A percentile compares a stretch with the other conserved stretches of the same genome.
Conservation (phyloP, 2,113 vertebrate genomes). For the Nesospiza acunhae region DNA sequence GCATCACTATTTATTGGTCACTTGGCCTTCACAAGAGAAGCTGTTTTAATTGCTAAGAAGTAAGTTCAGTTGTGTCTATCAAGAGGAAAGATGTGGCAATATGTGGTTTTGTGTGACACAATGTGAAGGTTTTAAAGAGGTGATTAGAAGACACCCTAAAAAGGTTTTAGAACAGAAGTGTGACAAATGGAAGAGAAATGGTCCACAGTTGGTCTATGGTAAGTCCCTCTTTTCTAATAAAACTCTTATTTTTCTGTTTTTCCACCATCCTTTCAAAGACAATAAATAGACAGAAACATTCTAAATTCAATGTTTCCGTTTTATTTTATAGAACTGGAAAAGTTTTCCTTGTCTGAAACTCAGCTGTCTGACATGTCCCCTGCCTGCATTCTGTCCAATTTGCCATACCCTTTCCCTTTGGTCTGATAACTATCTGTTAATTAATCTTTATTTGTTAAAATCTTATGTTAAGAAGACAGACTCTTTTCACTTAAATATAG, state of each 20-base stretch:
- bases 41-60: background rate
- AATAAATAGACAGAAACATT: background rate
- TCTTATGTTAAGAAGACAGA: background rate
- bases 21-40: background rate
- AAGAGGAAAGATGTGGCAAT: background rate
- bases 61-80: background rate
- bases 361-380: accelerated
- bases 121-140: background rate
- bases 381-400: background rate
- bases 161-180: background rate
- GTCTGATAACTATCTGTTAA: background rate
- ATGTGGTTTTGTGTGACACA: background rate
- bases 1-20: background rate
- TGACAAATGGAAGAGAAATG: background rate
- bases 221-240: background rate
- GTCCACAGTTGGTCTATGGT: background rate
- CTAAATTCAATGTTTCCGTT: background rate
- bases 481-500: background rate
- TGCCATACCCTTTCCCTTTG: background rate
- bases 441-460: background rate
- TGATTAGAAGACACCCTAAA: background rate
- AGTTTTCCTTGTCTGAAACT: background rate
- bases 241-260: background rate
- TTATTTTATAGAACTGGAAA: background rate
- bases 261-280: background rate